Evolutionary conservation across 2,797 vertebrate genomes (phyloP).

Genomic region (Hippoglossus hippoglossus): DNA sequence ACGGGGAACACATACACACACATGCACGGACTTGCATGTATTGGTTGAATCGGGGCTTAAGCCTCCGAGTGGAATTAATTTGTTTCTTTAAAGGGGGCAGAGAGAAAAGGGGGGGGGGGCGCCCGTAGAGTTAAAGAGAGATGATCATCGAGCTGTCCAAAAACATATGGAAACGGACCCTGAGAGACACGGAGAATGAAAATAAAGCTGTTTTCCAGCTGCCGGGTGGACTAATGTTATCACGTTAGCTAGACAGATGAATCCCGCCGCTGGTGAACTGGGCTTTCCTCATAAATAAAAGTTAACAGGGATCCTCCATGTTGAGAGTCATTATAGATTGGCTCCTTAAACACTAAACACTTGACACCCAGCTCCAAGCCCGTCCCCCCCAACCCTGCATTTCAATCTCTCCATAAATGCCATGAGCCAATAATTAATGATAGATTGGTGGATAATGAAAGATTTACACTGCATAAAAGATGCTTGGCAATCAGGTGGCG

Average conservation of each 20-base stretch:
- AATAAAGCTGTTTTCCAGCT: conserved; percentile 75
- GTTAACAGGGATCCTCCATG: conserved; percentile 76
- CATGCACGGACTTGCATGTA: conserved; percentile 19
- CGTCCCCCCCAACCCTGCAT: conserved; percentile 30
- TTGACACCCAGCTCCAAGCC: conserved; percentile 30
- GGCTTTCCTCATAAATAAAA: conserved; percentile 71
- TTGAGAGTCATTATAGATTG: conserved; percentile 76
- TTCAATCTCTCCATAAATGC: conserved; percentile 82
- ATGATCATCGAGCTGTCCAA: conserved; percentile 76
- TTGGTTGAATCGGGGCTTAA: conserved; percentile 35
- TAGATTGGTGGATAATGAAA: conserved; percentile 83
- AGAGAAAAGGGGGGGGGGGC: conserved; percentile 27
- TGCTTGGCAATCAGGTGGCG: conserved; percentile 69
- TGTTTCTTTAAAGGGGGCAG: conserved; percentile 57
- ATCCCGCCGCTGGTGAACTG: conserved; percentile 69
- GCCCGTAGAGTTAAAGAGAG: conserved; percentile 69
- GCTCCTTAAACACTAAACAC: conserved; percentile 72
- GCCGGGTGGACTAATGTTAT: conserved; percentile 66
- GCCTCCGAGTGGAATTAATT: conserved; percentile 70
- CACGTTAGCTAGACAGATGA: conserved; percentile 77
- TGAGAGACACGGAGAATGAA: conserved; percentile 71
- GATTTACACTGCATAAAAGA: conserved; percentile 75
- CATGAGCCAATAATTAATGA: conserved; percentile 83
- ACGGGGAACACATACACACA: conserved; percentile 6
- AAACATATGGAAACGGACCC: conserved; percentile 74